A percentile compares a stretch with the other conserved stretches of the same genome.
These are phyloP conservation scores for Colletes latitarsis DNA, from an alignment of 1,140 invertebrate species.

Conservation along the genomic window DNA sequence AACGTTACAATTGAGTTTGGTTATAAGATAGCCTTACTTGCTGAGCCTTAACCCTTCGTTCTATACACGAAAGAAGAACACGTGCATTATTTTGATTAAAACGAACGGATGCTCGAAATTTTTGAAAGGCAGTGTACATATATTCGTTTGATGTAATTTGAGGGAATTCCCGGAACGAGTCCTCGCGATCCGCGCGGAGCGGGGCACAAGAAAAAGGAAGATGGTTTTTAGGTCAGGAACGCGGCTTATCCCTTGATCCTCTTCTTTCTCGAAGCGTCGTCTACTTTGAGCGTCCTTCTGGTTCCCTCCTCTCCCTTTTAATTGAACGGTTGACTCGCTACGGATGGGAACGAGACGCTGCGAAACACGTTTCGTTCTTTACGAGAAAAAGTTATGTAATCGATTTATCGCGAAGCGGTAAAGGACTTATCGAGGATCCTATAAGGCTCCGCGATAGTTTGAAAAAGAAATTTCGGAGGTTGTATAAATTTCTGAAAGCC, in stretches of 20 bases:
- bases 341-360: conserved; percentile 4
- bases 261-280: conserved; percentile 4
- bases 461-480: neutral
- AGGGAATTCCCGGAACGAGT: conserved; percentile 47
- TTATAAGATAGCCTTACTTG: no score
- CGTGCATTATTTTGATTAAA: no score
- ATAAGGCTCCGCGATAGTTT: neutral
- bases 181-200: conserved; percentile 3
- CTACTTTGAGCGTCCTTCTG: neutral
- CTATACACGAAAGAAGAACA: no score
- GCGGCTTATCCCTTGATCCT: conserved; percentile 43
- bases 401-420: no score
- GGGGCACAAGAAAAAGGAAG: conserved; percentile 41
- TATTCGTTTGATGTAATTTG: conserved; percentile 32
- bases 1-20: no score
- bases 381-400: neutral
- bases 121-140: no score
- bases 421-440: no score
- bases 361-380: neutral
- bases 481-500: neutral
- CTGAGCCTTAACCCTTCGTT: no score
- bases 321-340: neutral
- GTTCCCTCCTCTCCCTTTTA: conserved; percentile 26
- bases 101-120: no score
- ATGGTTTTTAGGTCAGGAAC: conserved; percentile 61